phyloP scores from a whole-genome alignment of 2,113 vertebrate genomes.

The Chiloscyllium plagiosum region DNA sequence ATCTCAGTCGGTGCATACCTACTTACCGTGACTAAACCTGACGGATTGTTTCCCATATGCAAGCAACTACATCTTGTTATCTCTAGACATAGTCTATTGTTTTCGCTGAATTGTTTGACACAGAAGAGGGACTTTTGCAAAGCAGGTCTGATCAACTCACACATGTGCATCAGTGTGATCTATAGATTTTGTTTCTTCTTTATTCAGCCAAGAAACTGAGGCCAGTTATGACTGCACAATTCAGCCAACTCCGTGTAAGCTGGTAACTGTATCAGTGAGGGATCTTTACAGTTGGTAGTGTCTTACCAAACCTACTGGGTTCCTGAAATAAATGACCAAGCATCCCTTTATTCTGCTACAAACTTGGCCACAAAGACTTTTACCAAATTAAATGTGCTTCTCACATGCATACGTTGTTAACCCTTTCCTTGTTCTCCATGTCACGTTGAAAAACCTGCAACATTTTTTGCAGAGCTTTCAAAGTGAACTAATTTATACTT shows the following conservation, averaged over 20 bases:
- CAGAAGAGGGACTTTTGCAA: no score
- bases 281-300: neutral
- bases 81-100: neutral
- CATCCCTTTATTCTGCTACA: neutral
- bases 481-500: neutral
- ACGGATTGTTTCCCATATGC: neutral
- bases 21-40: neutral
- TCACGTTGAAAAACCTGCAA: neutral
- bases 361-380: neutral
- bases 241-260: neutral
- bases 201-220: neutral
- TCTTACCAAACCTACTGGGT: neutral
- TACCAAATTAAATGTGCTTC: neutral
- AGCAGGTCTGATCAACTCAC: neutral
- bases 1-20: neutral
- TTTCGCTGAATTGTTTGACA: neutral
- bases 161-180: neutral
- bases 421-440: neutral
- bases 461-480: conserved; percentile 4
- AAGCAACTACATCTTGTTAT: neutral
- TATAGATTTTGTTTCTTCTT: neutral
- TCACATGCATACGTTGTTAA: neutral
- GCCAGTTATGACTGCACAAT: neutral
- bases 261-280: neutral
- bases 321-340: neutral